These are phyloP conservation scores for Balaeniceps rex DNA, from an alignment of 2,113 vertebrate species.

Conservation along the genomic window DNA sequence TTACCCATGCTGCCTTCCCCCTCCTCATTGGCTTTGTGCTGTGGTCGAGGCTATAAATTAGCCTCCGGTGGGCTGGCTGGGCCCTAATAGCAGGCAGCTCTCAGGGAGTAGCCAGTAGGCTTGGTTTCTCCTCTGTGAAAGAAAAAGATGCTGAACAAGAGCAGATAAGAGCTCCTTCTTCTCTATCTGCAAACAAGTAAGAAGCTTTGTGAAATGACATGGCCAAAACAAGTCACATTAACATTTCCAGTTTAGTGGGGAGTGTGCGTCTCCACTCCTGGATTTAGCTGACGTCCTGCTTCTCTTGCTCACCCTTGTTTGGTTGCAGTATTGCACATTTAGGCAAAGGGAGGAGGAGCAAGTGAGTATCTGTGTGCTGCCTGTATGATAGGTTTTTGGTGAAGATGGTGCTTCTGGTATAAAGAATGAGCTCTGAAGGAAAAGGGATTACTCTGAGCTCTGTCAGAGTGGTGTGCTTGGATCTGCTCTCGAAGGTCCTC, in stretches of 20 bases:
- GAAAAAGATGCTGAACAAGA: accelerated
- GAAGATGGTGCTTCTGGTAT: neutral
- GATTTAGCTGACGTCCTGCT: neutral
- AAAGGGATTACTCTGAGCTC: neutral
- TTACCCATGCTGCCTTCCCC: neutral
- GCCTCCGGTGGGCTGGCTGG: neutral
- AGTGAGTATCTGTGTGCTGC: neutral
- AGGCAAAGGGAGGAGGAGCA: neutral
- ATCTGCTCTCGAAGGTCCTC: neutral
- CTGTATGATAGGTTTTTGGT: accelerated
- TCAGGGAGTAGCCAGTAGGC: neutral
- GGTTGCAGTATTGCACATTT: neutral
- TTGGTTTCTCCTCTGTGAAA: neutral
- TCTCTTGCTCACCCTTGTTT: neutral
- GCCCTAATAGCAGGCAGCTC: neutral
- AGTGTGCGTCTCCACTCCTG: neutral
- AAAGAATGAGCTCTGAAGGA: neutral
- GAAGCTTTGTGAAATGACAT: neutral
- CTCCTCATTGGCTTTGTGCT: neutral
- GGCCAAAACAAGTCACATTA: accelerated
- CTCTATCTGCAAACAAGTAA: neutral
- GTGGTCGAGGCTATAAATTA: neutral
- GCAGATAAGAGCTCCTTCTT: neutral
- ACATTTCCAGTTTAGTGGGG: neutral
- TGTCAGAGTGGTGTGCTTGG: neutral